Percentiles rank a stretch among this genome's conserved stretches.
These are phyloP conservation scores for Gnathonemus echidnorhynchus DNA, from an alignment of 2,113 vertebrate species.

Conservation along the genomic window DNA sequence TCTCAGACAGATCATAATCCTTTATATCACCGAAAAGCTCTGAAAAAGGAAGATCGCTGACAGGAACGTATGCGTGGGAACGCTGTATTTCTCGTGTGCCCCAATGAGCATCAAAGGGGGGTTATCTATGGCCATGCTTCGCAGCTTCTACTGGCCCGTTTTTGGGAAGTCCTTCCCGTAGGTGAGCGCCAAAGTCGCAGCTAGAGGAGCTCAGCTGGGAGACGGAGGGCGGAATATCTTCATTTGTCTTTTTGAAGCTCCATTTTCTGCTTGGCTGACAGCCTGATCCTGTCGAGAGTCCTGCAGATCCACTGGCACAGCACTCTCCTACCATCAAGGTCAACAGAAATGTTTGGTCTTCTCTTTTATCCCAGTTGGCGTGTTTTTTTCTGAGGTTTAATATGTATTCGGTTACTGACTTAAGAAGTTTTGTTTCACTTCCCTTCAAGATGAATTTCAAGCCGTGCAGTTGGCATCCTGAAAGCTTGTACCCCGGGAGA, in stretches of 20 bases:
- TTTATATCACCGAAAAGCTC: not conserved
- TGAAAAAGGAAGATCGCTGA: not conserved
- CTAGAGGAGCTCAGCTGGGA: conserved; percentile 81
- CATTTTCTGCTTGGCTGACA: not conserved
- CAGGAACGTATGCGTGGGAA: not conserved
- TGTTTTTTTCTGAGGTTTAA: not conserved
- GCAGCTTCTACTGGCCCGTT: not conserved
- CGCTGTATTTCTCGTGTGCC: not conserved
- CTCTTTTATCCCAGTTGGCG: not conserved
- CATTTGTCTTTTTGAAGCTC: not conserved
- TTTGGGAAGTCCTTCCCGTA: not conserved
- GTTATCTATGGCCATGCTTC: not conserved
- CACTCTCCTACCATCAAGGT: not conserved
- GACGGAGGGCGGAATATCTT: conserved; percentile 74
- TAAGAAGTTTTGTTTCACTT: not conserved
- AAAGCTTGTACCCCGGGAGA: not conserved
- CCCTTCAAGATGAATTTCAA: not conserved
- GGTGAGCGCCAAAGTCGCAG: not conserved
- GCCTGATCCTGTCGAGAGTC: not conserved
- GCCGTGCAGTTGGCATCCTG: not conserved
- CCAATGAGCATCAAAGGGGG: not conserved
- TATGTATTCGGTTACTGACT: not conserved
- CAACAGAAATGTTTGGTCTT: not conserved
- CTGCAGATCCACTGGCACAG: not conserved
- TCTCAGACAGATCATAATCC: not conserved